These are phyloP conservation scores for Lacanobia oleracea DNA, from an alignment of 2,888 invertebrate genomes.

Conservation along the genomic window DNA sequence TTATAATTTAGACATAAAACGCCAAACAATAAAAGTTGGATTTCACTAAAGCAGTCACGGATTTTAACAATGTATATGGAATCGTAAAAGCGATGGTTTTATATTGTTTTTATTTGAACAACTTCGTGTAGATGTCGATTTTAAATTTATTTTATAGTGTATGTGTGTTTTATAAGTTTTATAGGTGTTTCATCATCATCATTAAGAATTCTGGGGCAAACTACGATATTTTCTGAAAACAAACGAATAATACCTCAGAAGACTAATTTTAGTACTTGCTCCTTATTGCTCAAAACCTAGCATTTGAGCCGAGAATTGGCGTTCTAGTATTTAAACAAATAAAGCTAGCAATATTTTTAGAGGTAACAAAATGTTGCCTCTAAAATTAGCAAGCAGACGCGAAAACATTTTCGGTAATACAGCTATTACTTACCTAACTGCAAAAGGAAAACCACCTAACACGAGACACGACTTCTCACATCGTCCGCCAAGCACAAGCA, in stretches of 20 bases:
- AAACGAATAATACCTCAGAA: not conserved
- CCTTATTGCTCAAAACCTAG: no score
- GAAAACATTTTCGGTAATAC: not conserved
- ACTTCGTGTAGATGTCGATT: conserved; percentile 50
- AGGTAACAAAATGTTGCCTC: no score
- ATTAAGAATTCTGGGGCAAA: not conserved
- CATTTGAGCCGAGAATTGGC: no score
- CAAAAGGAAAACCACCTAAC: no score
- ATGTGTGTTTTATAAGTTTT: conserved; percentile 42
- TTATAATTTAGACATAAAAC: conserved; percentile 66
- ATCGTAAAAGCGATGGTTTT: conserved; percentile 53
- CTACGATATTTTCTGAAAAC: not conserved
- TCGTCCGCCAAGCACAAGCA: not conserved
- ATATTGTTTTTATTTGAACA: conserved; percentile 53
- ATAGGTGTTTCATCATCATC: conserved; percentile 33
- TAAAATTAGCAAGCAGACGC: no score
- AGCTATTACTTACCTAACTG: conserved; percentile 17
- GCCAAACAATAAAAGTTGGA: conserved; percentile 58
- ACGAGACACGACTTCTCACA: conserved; percentile 2
- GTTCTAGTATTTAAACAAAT: no score
- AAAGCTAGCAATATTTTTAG: no score
- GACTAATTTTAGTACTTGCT: no score
- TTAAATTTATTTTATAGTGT: conserved; percentile 57
- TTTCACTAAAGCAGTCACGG: conserved; percentile 56
- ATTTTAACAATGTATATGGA: conserved; percentile 44